Evolutionary conservation across 2,113 vertebrate genomes (phyloP).

Genomic region (Xiphophorus hellerii): DNA sequence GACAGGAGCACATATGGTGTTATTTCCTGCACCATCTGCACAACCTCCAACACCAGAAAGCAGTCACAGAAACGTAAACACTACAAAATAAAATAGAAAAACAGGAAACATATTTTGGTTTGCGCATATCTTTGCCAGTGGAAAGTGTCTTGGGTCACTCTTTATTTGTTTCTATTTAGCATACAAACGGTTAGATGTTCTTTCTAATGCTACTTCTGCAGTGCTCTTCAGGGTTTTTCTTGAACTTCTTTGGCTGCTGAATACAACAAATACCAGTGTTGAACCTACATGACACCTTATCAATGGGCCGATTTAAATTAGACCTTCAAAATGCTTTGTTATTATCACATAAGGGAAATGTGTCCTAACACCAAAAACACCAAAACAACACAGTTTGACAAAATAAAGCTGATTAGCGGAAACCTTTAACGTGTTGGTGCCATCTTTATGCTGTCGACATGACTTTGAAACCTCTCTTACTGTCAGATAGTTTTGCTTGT

Average conservation of each 20-base stretch:
- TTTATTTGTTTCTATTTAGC: too few species aligned
- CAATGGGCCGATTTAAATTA: neutral
- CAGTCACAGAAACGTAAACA: neutral
- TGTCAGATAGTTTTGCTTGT: neutral
- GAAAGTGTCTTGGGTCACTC: too few species aligned
- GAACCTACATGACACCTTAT: neutral
- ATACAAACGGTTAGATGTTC: too few species aligned
- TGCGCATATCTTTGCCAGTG: too few species aligned
- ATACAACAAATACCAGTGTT: neutral
- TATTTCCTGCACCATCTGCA: constrained; percentile 38
- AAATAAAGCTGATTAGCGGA: neutral
- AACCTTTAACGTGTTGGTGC: neutral
- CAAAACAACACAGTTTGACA: neutral
- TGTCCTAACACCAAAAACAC: neutral
- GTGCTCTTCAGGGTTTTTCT: neutral
- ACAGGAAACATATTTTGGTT: too few species aligned
- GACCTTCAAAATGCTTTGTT: neutral
- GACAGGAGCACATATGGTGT: constrained; percentile 52
- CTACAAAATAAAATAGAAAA: neutral
- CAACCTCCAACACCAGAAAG: neutral
- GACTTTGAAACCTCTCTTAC: neutral
- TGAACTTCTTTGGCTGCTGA: neutral
- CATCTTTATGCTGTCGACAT: neutral
- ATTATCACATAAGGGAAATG: neutral
- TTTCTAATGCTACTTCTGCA: neutral